Percentiles rank a stretch among this genome's conserved stretches.
Conservation (phyloP, 1,140 invertebrate species). For the Reticulitermes speratus region DNA sequence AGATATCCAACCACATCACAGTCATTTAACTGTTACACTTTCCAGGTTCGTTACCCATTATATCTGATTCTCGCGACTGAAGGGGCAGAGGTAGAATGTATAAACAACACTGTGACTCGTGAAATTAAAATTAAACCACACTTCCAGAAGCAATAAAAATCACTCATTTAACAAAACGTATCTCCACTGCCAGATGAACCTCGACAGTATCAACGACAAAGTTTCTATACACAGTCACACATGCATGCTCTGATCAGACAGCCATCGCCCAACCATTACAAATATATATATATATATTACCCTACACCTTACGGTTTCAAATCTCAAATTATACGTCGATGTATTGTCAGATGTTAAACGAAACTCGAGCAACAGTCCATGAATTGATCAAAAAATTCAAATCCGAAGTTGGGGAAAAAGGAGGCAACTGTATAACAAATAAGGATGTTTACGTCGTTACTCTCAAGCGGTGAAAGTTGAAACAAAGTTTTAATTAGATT, state of each 20-base stretch:
- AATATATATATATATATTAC: background rate
- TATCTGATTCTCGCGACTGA: no score
- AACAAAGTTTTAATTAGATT: slow-evolving; percentile 1
- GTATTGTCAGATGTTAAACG: background rate
- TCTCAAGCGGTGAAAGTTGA: background rate
- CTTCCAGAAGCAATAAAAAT: background rate
- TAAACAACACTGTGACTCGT: no score
- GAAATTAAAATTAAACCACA: background rate
- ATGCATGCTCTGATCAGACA: background rate
- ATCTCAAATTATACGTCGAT: background rate
- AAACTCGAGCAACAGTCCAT: background rate
- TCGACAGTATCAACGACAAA: background rate
- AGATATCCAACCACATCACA: no score
- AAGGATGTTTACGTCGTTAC: background rate
- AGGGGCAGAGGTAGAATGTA: no score
- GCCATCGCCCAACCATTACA: background rate
- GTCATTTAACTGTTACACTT: no score
- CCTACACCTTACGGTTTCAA: background rate
- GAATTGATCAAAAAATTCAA: slow-evolving; percentile 13
- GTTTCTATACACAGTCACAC: background rate
- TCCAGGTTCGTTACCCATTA: no score
- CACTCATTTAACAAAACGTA: background rate
- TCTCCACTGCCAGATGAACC: background rate
- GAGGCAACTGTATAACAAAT: slow-evolving; percentile 1
- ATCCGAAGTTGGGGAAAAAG: background rate